phyloP scores from a whole-genome alignment of 2,113 vertebrate genomes.

The Aramus guarauna region DNA sequence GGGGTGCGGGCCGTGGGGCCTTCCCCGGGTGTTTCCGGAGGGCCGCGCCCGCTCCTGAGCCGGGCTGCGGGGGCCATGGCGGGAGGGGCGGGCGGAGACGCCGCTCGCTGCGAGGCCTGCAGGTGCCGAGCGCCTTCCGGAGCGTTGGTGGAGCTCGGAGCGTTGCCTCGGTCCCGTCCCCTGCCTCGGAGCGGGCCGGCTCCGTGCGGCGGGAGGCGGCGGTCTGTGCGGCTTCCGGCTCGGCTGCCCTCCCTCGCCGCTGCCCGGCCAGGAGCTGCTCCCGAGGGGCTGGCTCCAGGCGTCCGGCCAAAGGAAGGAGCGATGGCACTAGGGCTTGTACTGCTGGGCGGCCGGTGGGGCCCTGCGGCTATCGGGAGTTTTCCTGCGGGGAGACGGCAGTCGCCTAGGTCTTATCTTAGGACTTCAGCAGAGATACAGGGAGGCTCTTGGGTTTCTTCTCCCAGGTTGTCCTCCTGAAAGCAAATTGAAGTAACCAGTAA shows the following conservation, averaged over 20 bases:
- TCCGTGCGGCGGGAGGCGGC: background rate
- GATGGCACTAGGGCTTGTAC: accelerated
- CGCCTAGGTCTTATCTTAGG: background rate
- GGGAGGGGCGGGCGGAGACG: background rate
- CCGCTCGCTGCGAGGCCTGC: background rate
- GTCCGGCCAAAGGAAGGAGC: background rate
- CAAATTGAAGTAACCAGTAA: background rate
- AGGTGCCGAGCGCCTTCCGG: too few species aligned
- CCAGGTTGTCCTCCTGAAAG: background rate
- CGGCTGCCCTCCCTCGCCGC: background rate
- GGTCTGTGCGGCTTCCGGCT: too few species aligned
- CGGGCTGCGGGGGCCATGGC: background rate
- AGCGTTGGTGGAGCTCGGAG: background rate
- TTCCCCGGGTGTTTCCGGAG: background rate
- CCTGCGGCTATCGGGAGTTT: accelerated
- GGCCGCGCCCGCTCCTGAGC: background rate
- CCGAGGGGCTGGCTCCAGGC: accelerated
- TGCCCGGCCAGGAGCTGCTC: background rate
- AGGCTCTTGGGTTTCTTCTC: background rate
- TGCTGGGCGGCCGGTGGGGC: background rate
- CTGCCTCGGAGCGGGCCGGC: background rate
- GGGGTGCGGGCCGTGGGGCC: background rate
- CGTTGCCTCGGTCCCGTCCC: background rate
- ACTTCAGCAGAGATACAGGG: background rate
- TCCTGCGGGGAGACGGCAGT: accelerated